Percentiles rank a stretch among this genome's conserved stretches.
Conservation (phyloP, 2,888 invertebrate genomes). For the Pterostichus madidus region DNA sequence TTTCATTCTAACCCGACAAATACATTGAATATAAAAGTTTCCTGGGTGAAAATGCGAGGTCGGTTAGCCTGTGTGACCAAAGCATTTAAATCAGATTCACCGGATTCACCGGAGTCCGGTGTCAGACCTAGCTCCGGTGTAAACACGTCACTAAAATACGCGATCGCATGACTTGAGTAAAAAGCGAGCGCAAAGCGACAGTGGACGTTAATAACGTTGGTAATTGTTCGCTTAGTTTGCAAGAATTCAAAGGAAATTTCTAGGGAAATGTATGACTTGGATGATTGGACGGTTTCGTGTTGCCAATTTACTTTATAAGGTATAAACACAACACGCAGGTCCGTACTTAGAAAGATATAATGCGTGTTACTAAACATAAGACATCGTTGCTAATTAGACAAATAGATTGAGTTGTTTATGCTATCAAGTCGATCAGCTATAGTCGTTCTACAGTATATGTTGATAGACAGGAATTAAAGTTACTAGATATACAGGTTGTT, state of each 20-base stretch:
- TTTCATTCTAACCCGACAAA: conserved; percentile 19
- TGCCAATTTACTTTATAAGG: neutral
- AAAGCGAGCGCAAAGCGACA: neutral
- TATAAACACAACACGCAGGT: neutral
- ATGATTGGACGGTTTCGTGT: conserved; percentile 29
- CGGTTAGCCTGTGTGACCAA: neutral
- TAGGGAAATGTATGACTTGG: conserved; percentile 44
- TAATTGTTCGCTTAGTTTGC: conserved; percentile 34
- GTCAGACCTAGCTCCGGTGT: conserved; percentile 11
- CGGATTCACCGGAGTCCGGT: conserved; percentile 1
- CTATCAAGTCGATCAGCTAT: too few species aligned
- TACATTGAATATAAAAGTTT: conserved; percentile 46
- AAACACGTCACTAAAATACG: conserved; percentile 29
- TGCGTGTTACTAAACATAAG: neutral
- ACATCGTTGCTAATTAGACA: too few species aligned
- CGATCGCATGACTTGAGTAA: conserved; percentile 5
- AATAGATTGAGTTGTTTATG: too few species aligned
- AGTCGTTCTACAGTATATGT: too few species aligned
- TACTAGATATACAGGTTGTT: too few species aligned
- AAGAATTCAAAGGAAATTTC: conserved; percentile 23
- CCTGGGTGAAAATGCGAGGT: conserved; percentile 10
- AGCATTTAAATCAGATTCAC: conserved; percentile 38
- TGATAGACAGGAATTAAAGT: too few species aligned
- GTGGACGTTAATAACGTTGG: conserved; percentile 12
- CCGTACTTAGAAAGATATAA: neutral